These are phyloP conservation scores for Elephantulus edwardii DNA, from an alignment of 2,113 vertebrate genomes.

Conservation along the genomic window DNA sequence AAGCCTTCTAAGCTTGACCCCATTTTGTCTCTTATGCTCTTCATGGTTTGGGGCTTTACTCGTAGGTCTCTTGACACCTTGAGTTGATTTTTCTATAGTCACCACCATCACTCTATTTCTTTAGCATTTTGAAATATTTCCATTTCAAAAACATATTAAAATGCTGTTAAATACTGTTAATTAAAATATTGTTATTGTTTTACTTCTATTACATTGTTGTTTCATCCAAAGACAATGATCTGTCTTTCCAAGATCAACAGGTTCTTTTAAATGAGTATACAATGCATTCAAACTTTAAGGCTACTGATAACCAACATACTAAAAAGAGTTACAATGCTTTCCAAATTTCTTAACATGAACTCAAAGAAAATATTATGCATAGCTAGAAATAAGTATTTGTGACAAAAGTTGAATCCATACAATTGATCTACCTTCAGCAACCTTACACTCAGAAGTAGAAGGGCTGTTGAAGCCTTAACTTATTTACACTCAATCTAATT, in stretches of 20 bases:
- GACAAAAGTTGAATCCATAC: neutral
- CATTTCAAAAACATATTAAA: no score
- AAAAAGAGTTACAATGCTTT: neutral
- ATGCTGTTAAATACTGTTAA: no score
- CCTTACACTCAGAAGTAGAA: neutral
- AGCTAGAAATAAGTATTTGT: neutral
- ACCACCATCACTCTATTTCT: no score
- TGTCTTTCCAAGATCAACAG: slow-evolving; percentile 40
- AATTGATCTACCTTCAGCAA: neutral
- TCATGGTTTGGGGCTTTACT: no score
- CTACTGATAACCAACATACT: neutral
- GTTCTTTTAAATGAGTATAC: slow-evolving; percentile 30
- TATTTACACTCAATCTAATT: neutral
- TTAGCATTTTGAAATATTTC: no score
- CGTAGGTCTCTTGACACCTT: no score
- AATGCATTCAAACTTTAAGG: slow-evolving; percentile 8
- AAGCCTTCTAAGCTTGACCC: no score
- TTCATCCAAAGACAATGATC: slow-evolving; percentile 13
- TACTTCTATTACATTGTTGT: slow-evolving; percentile 52
- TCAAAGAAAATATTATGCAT: neutral
- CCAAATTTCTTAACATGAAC: slow-evolving; percentile 33
- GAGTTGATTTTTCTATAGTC: no score
- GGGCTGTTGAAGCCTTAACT: neutral
- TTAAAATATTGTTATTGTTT: no score
- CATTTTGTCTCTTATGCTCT: no score